These are phyloP conservation scores for Tautogolabrus adspersus DNA, from an alignment of 2,113 vertebrate genomes.

Conservation along the genomic window DNA sequence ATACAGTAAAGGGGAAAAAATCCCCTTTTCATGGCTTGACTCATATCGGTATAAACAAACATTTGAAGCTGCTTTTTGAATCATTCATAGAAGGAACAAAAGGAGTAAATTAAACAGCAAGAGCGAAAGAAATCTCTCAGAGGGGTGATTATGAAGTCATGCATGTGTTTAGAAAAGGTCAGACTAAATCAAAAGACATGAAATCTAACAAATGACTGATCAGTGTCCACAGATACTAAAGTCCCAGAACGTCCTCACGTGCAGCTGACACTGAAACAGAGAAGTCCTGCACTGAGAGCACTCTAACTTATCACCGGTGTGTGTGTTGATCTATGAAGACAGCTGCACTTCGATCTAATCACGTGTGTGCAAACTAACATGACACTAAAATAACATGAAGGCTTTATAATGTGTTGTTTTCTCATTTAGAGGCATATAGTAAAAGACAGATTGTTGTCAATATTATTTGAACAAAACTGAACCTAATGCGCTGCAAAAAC, in stretches of 20 bases:
- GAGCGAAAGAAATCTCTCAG: neutral
- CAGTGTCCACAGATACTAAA: constrained; percentile 2
- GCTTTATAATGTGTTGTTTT: constrained; percentile 8
- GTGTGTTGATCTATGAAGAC: constrained; percentile 25
- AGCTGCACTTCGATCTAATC: constrained; percentile 30
- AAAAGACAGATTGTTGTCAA: constrained; percentile 33
- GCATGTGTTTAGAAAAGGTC: neutral
- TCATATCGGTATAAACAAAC: constrained; percentile 7
- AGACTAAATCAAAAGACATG: neutral
- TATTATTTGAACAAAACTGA: constrained; percentile 27
- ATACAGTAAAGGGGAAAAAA: neutral
- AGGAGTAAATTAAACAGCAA: neutral
- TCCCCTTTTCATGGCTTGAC: neutral
- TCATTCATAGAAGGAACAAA: neutral
- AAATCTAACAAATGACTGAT: neutral
- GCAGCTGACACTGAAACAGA: constrained; percentile 22
- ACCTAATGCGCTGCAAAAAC: constrained; percentile 4
- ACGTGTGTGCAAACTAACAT: neutral
- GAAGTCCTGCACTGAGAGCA: constrained; percentile 16
- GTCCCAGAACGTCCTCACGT: neutral
- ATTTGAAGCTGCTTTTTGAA: neutral
- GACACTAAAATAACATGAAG: constrained; percentile 15
- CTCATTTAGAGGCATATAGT: neutral
- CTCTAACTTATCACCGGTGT: neutral
- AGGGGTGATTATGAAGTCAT: neutral